Percentiles rank a stretch among this genome's conserved stretches.
Conservation (phyloP, 2,113 vertebrate genomes). For the Phycodurus eques region DNA sequence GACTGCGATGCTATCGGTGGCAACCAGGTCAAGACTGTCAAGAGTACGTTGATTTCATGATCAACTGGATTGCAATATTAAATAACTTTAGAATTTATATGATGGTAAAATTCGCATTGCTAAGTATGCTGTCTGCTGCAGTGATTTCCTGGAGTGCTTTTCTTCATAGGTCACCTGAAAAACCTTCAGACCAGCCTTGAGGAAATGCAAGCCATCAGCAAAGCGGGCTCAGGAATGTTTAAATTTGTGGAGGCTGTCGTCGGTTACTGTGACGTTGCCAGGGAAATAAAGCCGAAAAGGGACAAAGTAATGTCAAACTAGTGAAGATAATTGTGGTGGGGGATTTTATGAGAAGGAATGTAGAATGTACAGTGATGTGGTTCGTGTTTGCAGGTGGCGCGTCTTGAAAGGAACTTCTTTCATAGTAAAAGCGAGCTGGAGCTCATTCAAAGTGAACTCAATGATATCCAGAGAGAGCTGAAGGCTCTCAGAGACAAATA, state of each 20-base stretch:
- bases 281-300: constrained; percentile 90
- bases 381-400: constrained; percentile 78
- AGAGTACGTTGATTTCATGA: constrained; percentile 67
- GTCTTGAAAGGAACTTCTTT: constrained; percentile 84
- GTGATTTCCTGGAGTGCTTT: not conserved
- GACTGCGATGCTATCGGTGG: constrained; percentile 83
- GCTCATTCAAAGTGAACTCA: constrained; percentile 82
- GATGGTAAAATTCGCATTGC: not conserved
- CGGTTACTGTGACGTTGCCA: constrained; percentile 88
- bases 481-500: constrained; percentile 82
- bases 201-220: constrained; percentile 94
- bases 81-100: not conserved
- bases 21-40: constrained; percentile 82
- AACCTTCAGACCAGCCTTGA: constrained; percentile 81
- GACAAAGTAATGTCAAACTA: constrained; percentile 79
- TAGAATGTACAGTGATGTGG: not conserved
- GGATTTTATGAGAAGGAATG: not conserved
- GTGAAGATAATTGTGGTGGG: not conserved
- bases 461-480: constrained; percentile 80
- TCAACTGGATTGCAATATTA: not conserved
- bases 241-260: constrained; percentile 91
- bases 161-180: constrained; percentile 80
- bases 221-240: constrained; percentile 90
- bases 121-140: not conserved
- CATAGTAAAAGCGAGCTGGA: constrained; percentile 84